A percentile compares a stretch with the other conserved stretches of the same genome.
phyloP scores from a whole-genome alignment of 2,888 invertebrate genomes.

The Agriopis aurantiaria region DNA sequence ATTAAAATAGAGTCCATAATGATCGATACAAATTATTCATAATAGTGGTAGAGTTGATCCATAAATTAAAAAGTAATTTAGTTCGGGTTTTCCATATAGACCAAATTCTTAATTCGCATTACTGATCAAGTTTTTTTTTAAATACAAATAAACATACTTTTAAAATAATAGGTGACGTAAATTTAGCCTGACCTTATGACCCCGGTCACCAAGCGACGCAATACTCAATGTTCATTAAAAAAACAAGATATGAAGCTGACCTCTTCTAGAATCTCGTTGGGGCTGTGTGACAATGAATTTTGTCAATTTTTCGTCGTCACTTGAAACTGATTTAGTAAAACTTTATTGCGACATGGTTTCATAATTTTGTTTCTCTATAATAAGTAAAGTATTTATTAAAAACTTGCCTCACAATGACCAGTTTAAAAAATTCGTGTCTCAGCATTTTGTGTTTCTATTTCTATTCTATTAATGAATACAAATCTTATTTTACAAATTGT shows the following conservation, averaged over 20 bases:
- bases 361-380: too few relatives aligned
- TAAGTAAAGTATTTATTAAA: too few relatives aligned
- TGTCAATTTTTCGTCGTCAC: background rate
- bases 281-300: slow-evolving; percentile 18
- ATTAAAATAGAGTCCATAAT: background rate
- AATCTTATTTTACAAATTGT: slow-evolving; percentile 31
- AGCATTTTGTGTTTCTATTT: background rate
- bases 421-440: too few relatives aligned
- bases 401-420: too few relatives aligned
- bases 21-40: background rate
- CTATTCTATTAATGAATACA: slow-evolving; percentile 34
- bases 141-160: slow-evolving; percentile 48
- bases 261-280: background rate
- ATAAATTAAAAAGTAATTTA: slow-evolving; percentile 30
- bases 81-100: slow-evolving; percentile 49
- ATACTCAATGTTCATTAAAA: slow-evolving; percentile 41
- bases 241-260: slow-evolving; percentile 17
- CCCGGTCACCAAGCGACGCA: slow-evolving; percentile 54
- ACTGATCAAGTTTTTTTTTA: slow-evolving; percentile 37
- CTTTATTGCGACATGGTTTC: background rate
- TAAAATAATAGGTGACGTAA: slow-evolving; percentile 61
- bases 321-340: background rate
- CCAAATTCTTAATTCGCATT: slow-evolving; percentile 35
- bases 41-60: slow-evolving; percentile 2
- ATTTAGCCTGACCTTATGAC: slow-evolving; percentile 62